Evolutionary conservation across 2,888 invertebrate species (phyloP), one percentile per base, ranked within the genome.

Genomic region (Eilema caniola): DNA sequence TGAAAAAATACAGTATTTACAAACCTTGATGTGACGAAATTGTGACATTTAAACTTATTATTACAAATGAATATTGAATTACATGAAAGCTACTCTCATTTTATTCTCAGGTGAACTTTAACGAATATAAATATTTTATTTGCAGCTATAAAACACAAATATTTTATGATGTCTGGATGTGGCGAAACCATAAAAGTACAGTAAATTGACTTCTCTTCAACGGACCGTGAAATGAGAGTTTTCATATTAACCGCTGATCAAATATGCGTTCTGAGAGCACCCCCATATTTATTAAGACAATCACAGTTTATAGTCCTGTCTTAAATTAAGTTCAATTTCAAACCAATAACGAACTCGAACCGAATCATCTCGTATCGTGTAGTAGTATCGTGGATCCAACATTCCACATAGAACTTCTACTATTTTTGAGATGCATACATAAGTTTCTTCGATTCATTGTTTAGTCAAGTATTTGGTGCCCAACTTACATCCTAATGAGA

Each of bases 91-190:
- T 10, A 62, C 41, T 41, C 31, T 56, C 53, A 53, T 64, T 41
- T 64, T 25, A 64, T 64, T 53, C 28, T 53, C 8, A 47, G 14
- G 28, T 56, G 23, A 53, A 28, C 25, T 53, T 53, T 64, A 12
- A 28, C 23, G 14, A 33, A 59, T 24, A n/a, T 37, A 59, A 59
- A 25, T 37, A 28, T 66, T 66, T 25, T 66, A 33, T 66, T 59
- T 66, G 24, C 31, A 37, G 66, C 25, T 59, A 66, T 37, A 66
- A 66, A 59, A 59, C 25, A 56, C 7, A 65, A 47, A 56, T 64
- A 53, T 65, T 64, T 64, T 31, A 53, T 56, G 31, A 56, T 8
- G n/a, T 28, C 24, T 24, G 23, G 62, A 62, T 23, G 62, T 62
- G 2, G n/a, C 23, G 23, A 14, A 23, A 0, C 23, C 16, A 14